Conservation (phyloP, 2,113 vertebrate species). For the Jaculus jaculus region DNA sequence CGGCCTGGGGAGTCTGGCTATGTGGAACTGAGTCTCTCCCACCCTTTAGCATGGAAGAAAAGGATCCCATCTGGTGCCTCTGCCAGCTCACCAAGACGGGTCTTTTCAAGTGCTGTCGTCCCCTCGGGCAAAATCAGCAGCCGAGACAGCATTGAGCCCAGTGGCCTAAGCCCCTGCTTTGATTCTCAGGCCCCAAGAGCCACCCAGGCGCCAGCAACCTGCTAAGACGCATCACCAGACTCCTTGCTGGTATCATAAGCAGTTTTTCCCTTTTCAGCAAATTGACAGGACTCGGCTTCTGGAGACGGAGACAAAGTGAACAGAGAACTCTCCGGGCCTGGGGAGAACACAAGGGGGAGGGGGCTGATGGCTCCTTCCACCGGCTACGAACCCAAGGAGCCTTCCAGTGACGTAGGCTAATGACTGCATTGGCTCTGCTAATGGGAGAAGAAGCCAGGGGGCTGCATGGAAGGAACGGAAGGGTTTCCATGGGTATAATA, state of each 20-base stretch:
- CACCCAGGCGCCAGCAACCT: constrained; percentile 38
- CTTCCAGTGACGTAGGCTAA: background rate
- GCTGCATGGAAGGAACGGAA: background rate
- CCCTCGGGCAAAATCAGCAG: constrained; percentile 66
- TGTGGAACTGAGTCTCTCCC: background rate
- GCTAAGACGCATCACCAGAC: constrained; percentile 11
- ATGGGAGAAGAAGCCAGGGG: background rate
- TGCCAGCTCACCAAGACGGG: constrained; percentile 24
- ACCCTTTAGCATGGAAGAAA: background rate
- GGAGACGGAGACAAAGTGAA: background rate
- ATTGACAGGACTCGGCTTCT: background rate
- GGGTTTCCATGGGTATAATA: background rate
- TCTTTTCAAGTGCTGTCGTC: constrained; percentile 69
- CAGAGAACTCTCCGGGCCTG: background rate
- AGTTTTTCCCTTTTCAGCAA: constrained; percentile 16
- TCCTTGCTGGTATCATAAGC: constrained; percentile 2
- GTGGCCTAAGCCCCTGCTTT: constrained; percentile 66
- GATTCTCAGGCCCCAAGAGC: constrained; percentile 70
- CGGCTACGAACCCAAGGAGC: background rate
- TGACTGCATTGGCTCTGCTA: background rate
- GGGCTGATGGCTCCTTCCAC: background rate
- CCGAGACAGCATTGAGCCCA: constrained; percentile 47
- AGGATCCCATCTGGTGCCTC: background rate
- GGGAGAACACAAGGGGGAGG: background rate
- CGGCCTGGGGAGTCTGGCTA: background rate